A percentile compares a stretch with the other conserved stretches of the same genome.
Evolutionary conservation across 2,888 invertebrate genomes (phyloP).

Genomic region (Trissoscelio sp.): DNA sequence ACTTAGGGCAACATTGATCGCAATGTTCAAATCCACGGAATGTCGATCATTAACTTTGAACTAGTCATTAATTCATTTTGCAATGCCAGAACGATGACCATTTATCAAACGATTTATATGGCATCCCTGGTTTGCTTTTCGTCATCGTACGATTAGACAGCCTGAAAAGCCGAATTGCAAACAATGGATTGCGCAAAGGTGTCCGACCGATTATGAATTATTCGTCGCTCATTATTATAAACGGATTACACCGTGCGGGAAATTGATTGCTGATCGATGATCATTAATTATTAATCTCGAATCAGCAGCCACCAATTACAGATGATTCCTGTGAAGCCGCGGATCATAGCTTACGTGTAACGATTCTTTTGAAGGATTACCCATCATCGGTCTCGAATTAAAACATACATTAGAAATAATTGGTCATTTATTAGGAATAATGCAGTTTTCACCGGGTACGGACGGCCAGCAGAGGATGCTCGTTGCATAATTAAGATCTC

Average conservation of each 20-base stretch:
- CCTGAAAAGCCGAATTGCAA: background rate
- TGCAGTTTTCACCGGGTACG: constrained; percentile 42
- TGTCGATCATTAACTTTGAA: background rate
- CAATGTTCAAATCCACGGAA: constrained; percentile 16
- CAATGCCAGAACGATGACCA: background rate
- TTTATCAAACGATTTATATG: background rate
- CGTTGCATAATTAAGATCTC: constrained; percentile 59
- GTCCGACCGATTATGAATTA: constrained; percentile 16
- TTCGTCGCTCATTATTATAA: constrained; percentile 14
- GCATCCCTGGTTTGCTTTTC: background rate
- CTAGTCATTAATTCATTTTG: constrained; percentile 22
- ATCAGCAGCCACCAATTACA: constrained; percentile 51
- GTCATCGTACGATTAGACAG: background rate
- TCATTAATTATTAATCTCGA: constrained; percentile 53
- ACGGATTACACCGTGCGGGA: constrained; percentile 12
- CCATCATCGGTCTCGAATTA: constrained; percentile 48
- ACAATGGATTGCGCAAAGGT: constrained; percentile 23
- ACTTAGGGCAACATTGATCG: constrained; percentile 30
- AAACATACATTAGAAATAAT: constrained; percentile 59
- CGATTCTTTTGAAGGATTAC: constrained; percentile 48
- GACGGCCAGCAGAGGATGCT: constrained; percentile 25
- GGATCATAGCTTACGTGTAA: constrained; percentile 32
- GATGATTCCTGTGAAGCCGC: constrained; percentile 25
- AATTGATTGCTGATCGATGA: constrained; percentile 41
- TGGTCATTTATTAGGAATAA: constrained; percentile 54